Evolutionary conservation across 2,888 invertebrate species (phyloP).

Genomic region (Heliconius ismenius): DNA sequence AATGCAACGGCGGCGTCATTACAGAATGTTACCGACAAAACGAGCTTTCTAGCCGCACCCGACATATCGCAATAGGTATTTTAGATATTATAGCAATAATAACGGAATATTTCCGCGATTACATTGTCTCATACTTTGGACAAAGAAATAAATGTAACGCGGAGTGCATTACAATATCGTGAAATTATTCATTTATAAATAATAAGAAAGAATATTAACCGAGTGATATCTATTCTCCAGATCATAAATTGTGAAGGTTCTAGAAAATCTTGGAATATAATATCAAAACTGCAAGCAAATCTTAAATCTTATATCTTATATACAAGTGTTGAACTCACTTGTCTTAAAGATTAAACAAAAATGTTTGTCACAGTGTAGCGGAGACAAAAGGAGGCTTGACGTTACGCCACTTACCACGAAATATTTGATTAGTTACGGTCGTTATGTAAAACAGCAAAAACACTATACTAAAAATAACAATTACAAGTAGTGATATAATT

Average conservation of each 20-base stretch:
- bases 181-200: not conserved
- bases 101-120: constrained; percentile 39
- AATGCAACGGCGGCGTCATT: constrained; percentile 13
- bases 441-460: constrained; percentile 5
- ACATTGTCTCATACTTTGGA: constrained; percentile 32
- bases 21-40: constrained; percentile 20
- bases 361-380: not conserved
- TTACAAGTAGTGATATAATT: not conserved
- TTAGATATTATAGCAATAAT: constrained; percentile 36
- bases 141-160: constrained; percentile 27
- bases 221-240: not conserved
- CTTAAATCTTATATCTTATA: too few species aligned
- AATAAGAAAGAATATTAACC: not conserved
- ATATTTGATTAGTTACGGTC: constrained; percentile 8
- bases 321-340: not conserved
- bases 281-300: not conserved
- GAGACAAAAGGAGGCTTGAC: constrained; percentile 6
- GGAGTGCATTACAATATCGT: constrained; percentile 19
- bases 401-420: constrained; percentile 8
- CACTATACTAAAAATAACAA: not conserved
- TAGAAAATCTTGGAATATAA: not conserved
- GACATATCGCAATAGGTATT: constrained; percentile 35
- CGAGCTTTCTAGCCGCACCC: constrained; percentile 33
- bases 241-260: not conserved
- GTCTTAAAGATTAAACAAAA: constrained; percentile 4